These are phyloP conservation scores for Ophonus ardosiacus DNA, from an alignment of 2,888 invertebrate genomes.

Conservation along the genomic window DNA sequence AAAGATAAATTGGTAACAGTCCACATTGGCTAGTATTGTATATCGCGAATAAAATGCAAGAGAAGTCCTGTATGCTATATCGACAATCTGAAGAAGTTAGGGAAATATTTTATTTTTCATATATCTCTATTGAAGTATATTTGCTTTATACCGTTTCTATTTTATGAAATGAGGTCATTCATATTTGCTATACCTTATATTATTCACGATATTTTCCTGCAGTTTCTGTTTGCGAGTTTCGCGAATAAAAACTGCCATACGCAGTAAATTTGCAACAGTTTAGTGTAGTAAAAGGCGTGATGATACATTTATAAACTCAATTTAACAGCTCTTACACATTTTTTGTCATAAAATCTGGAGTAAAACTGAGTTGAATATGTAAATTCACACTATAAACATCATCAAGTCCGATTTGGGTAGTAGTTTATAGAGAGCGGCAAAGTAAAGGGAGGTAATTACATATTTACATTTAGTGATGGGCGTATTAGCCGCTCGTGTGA, in stretches of 20 bases:
- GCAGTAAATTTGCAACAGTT: not conserved
- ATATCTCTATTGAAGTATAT: conserved; percentile 1
- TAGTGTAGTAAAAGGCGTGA: not conserved
- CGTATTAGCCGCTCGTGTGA: not conserved
- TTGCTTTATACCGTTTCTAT: conserved; percentile 8
- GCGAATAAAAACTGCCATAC: not conserved
- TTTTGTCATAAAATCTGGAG: not conserved
- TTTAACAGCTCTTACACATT: not conserved
- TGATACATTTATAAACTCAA: not conserved
- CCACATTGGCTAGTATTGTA: too few species aligned
- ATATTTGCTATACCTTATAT: conserved; percentile 20
- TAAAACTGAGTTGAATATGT: conserved; percentile 12
- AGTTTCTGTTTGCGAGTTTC: not conserved
- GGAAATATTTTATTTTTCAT: conserved; percentile 13
- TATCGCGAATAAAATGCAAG: not conserved
- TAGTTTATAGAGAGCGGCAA: not conserved
- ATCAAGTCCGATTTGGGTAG: not conserved
- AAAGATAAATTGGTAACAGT: too few species aligned
- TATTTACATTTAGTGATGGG: not conserved
- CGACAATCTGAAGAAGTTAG: not conserved
- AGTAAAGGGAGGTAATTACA: not conserved
- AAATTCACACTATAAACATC: conserved; percentile 5
- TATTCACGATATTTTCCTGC: not conserved
- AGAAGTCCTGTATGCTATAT: not conserved
- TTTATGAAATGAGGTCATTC: conserved; percentile 12